Evolutionary conservation across 2,888 invertebrate species (phyloP), one percentile per base, ranked within the genome.

Genomic region (Dasysyrphus tricinctus): DNA sequence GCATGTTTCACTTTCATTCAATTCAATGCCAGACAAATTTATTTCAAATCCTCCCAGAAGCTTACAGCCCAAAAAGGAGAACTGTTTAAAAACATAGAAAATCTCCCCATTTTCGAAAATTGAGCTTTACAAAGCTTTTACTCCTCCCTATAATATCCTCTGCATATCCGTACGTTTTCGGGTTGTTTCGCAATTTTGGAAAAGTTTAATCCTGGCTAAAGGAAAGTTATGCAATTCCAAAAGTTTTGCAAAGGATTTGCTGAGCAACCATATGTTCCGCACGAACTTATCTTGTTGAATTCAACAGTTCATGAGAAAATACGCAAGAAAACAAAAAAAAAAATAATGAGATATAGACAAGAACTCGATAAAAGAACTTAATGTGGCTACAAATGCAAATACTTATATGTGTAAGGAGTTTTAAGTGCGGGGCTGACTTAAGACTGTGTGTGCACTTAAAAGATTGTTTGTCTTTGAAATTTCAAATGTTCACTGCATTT

Each of bases 371-470:
- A 49, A 49, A 77, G 61, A 73, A 54, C 76, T 56, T 73, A 57
- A 67, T 67, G 72, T 70, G 72, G 76, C 56, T 67, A 56, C 75
- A 63, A 84, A 84, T 80, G 67, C 80, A 80, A 83, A 85, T 85
- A 47, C 67, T 76, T 24, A 24, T 24, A 24, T 59, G 54, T 14
- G 56, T 74, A 67, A 76, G 63, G 6, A 47, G 72, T 72, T 77
- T 63, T 39, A 29, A 51, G 67, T 67, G 24, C 16, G 56, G 65
- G 42, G 9, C 19, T 24, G 70, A 39, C 19, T 67, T 67, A 19
- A 24, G 11, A 7, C 44, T 79, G 61, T 32, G 61, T 32, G 32
- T 63, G 69, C 61, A 74, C 69, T 79, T 54, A 47, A 54, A 57
- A 79, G 61, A n/a, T 42, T 61, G 42, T 61, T 61, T 42, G 42